Percentiles rank a stretch among this genome's conserved stretches.
phyloP scores from a whole-genome alignment of 2,888 invertebrate genomes.

The Melieria crassipennis region DNA sequence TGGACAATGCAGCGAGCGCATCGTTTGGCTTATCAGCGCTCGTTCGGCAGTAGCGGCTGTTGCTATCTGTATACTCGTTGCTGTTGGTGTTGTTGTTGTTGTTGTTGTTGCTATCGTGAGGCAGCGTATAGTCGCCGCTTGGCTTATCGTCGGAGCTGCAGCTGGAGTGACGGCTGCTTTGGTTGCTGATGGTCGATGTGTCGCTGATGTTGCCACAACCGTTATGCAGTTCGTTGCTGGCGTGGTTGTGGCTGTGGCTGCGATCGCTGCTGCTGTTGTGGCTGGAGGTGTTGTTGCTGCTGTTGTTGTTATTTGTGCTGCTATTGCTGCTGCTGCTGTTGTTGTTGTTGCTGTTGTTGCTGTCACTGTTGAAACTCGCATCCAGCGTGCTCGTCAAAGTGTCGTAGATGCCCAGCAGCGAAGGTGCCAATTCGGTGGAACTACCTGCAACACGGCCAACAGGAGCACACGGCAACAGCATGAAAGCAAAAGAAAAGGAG shows the following conservation, averaged over 20 bases:
- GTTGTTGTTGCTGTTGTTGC: conserved; percentile 28
- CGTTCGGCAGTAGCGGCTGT: background rate
- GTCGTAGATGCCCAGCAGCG: conserved; percentile 88
- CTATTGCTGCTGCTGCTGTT: conserved; percentile 23
- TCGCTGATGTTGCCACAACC: conserved; percentile 30
- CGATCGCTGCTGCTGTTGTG: conserved; percentile 38
- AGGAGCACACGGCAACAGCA: background rate
- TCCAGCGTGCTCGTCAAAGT: conserved; percentile 71
- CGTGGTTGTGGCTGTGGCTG: conserved; percentile 18
- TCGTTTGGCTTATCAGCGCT: no score
- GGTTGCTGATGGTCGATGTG: conserved; percentile 38
- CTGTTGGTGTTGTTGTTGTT: conserved; percentile 13
- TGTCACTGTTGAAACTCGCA: conserved; percentile 30
- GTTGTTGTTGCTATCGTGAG: conserved; percentile 2
- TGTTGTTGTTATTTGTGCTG: conserved; percentile 45
- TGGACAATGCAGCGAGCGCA: no score
- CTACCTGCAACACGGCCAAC: conserved; percentile 74
- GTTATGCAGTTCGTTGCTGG: conserved; percentile 14
- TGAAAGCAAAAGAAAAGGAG: background rate
- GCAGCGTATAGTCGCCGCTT: conserved; percentile 5
- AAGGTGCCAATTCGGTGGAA: conserved; percentile 86
- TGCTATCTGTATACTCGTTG: background rate
- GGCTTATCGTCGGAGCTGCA: conserved; percentile 7
- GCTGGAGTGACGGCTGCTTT: conserved; percentile 46
- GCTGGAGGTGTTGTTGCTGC: conserved; percentile 26